phyloP scores from a whole-genome alignment of 1,140 invertebrate genomes.

The Sycophaga agraensis region DNA sequence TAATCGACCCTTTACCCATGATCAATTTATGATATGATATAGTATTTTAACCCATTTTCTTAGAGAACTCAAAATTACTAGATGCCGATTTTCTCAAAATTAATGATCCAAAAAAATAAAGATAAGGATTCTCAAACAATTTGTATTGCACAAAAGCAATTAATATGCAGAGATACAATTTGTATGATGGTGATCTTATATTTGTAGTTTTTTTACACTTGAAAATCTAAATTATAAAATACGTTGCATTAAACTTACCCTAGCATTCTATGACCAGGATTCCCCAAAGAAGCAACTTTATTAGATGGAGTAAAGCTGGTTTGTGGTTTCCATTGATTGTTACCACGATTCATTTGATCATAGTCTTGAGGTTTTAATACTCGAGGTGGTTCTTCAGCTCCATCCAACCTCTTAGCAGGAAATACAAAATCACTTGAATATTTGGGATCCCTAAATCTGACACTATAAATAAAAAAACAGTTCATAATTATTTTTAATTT shows the following conservation, averaged over 20 bases:
- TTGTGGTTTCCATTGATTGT: slow-evolving; percentile 68
- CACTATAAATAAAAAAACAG: slow-evolving; percentile 60
- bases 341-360: slow-evolving; percentile 64
- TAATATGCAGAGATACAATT: too few relatives aligned
- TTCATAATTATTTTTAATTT: slow-evolving; percentile 16
- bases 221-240: too few relatives aligned
- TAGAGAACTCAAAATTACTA: too few relatives aligned
- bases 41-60: too few relatives aligned
- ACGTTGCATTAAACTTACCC: slow-evolving; percentile 36
- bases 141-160: too few relatives aligned
- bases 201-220: too few relatives aligned
- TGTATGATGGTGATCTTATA: too few relatives aligned
- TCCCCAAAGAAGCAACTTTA: slow-evolving; percentile 64
- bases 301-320: slow-evolving; percentile 71
- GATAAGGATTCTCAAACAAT: too few relatives aligned
- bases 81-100: too few relatives aligned
- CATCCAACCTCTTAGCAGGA: slow-evolving; percentile 70
- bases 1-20: too few relatives aligned
- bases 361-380: slow-evolving; percentile 83
- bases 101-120: too few relatives aligned
- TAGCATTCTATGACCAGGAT: slow-evolving; percentile 72
- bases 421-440: slow-evolving; percentile 78
- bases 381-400: slow-evolving; percentile 69
- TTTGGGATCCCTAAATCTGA: slow-evolving; percentile 78
- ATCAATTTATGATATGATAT: too few relatives aligned